Evolutionary conservation across 2,113 vertebrate genomes (phyloP).

Genomic region (Erythrolamprus reginae): DNA sequence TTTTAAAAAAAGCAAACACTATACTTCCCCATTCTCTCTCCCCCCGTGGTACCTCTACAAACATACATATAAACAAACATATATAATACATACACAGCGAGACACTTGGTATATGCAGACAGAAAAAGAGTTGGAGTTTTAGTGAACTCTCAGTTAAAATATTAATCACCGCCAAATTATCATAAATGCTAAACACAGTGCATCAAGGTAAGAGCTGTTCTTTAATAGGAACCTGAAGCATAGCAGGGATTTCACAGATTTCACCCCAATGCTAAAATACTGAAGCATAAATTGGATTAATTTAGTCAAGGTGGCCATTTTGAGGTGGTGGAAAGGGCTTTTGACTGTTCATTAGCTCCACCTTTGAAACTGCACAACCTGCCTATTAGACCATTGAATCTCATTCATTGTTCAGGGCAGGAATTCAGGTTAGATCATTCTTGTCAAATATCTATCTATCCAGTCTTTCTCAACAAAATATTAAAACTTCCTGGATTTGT

Average conservation of each 20-base stretch:
- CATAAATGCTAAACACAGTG: not conserved
- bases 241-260: not conserved
- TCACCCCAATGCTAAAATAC: not conserved
- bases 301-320: not conserved
- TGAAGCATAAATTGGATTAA: not conserved
- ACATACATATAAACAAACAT: not conserved
- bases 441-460: not conserved
- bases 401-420: not conserved
- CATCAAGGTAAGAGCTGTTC: not conserved
- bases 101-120: not conserved
- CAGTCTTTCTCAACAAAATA: not conserved
- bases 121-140: not conserved
- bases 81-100: not conserved
- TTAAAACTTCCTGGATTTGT: not conserved
- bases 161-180: not conserved
- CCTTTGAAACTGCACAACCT: not conserved
- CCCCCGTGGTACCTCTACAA: not conserved
- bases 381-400: not conserved
- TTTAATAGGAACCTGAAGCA: not conserved
- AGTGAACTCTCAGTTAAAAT: not conserved
- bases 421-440: not conserved
- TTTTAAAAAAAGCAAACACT: not conserved
- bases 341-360: not conserved
- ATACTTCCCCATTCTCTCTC: not conserved
- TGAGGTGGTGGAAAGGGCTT: not conserved